These are phyloP conservation scores for Meta bourneti DNA, from an alignment of 2,888 invertebrate genomes.

Conservation along the genomic window DNA sequence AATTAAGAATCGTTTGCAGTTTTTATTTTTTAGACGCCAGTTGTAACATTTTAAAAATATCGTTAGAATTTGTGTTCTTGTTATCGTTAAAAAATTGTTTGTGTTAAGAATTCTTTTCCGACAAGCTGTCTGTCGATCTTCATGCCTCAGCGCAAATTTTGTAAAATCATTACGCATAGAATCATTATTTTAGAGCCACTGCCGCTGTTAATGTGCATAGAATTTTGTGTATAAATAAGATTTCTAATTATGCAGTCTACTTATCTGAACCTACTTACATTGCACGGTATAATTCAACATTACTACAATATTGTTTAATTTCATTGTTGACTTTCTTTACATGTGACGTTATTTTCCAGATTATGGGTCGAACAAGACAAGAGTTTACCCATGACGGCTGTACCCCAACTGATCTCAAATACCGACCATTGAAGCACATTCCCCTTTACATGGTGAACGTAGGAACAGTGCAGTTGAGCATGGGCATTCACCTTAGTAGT, in stretches of 20 bases:
- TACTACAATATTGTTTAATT: background rate
- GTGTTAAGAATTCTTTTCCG: too few species aligned
- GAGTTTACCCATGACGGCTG: constrained; percentile 75
- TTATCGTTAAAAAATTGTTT: too few species aligned
- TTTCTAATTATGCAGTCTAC: background rate
- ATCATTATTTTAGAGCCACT: too few species aligned
- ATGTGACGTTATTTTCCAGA: constrained; percentile 23
- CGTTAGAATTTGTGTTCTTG: too few species aligned
- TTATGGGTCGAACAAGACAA: constrained; percentile 66
- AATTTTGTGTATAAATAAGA: background rate
- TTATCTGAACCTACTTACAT: too few species aligned
- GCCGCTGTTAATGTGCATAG: too few species aligned
- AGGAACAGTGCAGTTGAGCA: constrained; percentile 70
- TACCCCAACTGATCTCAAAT: constrained; percentile 59
- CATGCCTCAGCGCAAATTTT: too few species aligned
- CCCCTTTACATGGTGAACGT: constrained; percentile 76
- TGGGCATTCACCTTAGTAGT: constrained; percentile 76
- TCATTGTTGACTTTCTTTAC: background rate
- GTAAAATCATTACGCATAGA: too few species aligned
- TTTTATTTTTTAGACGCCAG: too few species aligned
- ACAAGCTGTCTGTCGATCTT: too few species aligned
- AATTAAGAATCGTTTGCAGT: too few species aligned
- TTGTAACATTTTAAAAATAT: too few species aligned
- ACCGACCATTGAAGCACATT: constrained; percentile 71
- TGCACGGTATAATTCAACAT: background rate